phyloP scores from a whole-genome alignment of 2,113 vertebrate genomes.

The Phaethon lepturus region DNA sequence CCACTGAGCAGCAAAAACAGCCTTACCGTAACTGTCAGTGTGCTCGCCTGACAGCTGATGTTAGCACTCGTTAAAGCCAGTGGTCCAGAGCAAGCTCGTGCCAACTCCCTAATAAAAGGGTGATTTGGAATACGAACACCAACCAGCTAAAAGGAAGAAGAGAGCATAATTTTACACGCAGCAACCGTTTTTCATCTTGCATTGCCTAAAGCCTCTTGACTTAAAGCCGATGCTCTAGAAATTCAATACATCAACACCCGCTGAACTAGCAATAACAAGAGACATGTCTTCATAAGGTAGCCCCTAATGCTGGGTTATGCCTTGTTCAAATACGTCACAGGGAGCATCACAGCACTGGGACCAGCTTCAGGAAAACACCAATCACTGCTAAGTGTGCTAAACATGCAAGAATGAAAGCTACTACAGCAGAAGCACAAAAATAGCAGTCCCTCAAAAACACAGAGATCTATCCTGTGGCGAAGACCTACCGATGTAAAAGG shows the following conservation, averaged over 20 bases:
- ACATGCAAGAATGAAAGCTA: no score
- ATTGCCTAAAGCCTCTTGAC: rapidly evolving
- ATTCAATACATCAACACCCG: rapidly evolving
- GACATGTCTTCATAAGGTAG: rapidly evolving
- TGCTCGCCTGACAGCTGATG: constrained; percentile 87
- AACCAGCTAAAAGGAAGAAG: constrained; percentile 81
- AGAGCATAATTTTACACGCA: background rate
- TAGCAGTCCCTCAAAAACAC: rapidly evolving
- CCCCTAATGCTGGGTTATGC: rapidly evolving
- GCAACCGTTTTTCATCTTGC: rapidly evolving
- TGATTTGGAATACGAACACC: constrained; percentile 93
- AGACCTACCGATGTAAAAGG: constrained; percentile 90
- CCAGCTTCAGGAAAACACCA: rapidly evolving
- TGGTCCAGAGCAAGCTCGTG: constrained; percentile 84
- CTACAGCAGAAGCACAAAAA: background rate
- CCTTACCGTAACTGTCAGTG: constrained; percentile 85
- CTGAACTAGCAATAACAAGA: rapidly evolving
- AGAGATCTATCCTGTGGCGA: rapidly evolving
- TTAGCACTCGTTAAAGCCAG: constrained; percentile 95
- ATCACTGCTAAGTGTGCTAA: rapidly evolving
- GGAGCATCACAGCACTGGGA: background rate
- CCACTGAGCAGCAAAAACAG: rapidly evolving
- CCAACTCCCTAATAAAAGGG: constrained; percentile 84
- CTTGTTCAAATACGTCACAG: rapidly evolving
- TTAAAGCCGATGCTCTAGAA: background rate